A percentile compares a stretch with the other conserved stretches of the same genome.
phyloP scores from a whole-genome alignment of 2,888 invertebrate species.

The Strigamia crassipes region DNA sequence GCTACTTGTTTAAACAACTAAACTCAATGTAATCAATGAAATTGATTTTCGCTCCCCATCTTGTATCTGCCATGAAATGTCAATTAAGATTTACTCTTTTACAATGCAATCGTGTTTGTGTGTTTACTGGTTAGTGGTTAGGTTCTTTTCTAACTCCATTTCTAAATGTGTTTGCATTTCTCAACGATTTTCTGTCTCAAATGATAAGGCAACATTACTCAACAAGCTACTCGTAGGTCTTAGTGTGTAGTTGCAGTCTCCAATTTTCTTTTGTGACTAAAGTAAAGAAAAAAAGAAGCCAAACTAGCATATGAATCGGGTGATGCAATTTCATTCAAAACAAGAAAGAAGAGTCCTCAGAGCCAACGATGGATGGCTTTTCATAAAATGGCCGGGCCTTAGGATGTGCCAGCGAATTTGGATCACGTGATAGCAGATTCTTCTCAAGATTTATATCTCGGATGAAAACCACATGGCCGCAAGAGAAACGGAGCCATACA shows the following conservation, averaged over 20 bases:
- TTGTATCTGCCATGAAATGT: no score
- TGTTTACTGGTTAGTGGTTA: neutral
- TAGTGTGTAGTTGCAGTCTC: neutral
- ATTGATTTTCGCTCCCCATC: no score
- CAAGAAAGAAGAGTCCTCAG: constrained; percentile 4
- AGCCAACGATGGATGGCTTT: constrained; percentile 28
- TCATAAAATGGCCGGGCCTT: constrained; percentile 27
- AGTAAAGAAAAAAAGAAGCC: neutral
- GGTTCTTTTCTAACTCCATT: neutral
- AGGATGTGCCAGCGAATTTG: constrained; percentile 14
- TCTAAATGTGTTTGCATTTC: neutral
- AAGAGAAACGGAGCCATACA: neutral
- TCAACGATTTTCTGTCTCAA: constrained; percentile 10
- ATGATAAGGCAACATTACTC: neutral
- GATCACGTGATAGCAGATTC: constrained; percentile 27
- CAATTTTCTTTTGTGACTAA: neutral
- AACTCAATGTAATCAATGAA: no score
- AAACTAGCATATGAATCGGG: constrained; percentile 24
- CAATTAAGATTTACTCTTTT: no score
- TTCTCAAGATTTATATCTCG: neutral
- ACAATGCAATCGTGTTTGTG: neutral
- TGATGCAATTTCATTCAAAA: constrained; percentile 30
- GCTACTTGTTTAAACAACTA: no score
- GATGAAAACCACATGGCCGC: constrained; percentile 37
- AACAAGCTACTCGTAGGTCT: neutral